These are phyloP conservation scores for Anhinga anhinga DNA, from an alignment of 2,113 vertebrate genomes.

Conservation along the genomic window DNA sequence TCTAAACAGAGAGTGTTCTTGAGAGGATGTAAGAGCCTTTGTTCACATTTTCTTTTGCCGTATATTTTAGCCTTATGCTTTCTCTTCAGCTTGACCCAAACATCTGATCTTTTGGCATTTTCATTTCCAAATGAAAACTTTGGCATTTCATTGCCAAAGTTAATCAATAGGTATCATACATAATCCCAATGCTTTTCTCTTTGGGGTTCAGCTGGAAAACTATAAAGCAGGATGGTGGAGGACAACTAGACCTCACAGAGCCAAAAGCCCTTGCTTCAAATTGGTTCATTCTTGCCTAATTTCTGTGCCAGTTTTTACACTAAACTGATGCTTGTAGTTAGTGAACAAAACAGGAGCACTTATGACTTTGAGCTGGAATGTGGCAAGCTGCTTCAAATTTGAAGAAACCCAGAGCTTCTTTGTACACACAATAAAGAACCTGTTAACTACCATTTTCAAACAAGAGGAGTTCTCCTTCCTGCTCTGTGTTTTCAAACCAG, in stretches of 20 bases:
- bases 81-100: background rate
- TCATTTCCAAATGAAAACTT: too few relatives aligned
- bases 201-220: background rate
- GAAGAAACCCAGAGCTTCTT: constrained; percentile 27
- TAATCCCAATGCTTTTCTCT: background rate
- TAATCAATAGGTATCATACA: background rate
- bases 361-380: background rate
- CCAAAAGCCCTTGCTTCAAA: background rate
- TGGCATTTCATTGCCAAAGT: background rate
- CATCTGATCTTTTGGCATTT: background rate
- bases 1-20: background rate
- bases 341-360: background rate
- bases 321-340: background rate
- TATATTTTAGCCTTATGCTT: background rate
- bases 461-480: constrained; percentile 13
- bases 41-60: background rate
- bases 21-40: background rate
- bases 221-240: background rate
- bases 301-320: background rate
- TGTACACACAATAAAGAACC: background rate
- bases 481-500: constrained; percentile 25
- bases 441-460: constrained; percentile 11
- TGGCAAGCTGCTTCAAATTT: background rate
- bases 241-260: background rate
- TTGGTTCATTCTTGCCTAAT: background rate